Evolutionary conservation across 2,113 vertebrate genomes (phyloP).

Genomic region (Nannospalax galili): DNA sequence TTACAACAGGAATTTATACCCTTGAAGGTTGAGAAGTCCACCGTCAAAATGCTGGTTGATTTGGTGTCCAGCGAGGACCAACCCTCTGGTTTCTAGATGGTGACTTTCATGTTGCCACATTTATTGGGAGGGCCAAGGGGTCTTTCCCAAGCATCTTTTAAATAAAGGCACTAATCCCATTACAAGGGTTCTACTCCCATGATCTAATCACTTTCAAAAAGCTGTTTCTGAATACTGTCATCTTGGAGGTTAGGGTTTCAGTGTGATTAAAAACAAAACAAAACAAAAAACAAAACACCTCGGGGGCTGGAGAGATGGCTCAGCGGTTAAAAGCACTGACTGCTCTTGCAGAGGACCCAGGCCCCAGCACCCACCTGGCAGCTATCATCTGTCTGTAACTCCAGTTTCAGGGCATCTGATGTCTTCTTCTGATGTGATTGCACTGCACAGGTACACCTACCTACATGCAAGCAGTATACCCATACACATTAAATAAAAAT

Average conservation of each 20-base stretch:
- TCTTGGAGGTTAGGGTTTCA: not conserved
- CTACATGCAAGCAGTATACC: no score
- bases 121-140: not conserved
- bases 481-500: no score
- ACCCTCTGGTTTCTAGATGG: not conserved
- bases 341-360: no score
- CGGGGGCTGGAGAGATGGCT: no score
- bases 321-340: no score
- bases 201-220: not conserved
- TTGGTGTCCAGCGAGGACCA: not conserved
- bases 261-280: not conserved
- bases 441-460: no score
- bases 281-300: not conserved
- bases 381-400: no score
- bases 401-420: no score
- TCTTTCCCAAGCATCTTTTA: not conserved
- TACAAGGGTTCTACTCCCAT: not conserved
- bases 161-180: not conserved
- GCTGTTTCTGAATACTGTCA: not conserved
- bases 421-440: no score
- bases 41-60: not conserved
- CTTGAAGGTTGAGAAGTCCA: not conserved
- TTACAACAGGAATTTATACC: not conserved
- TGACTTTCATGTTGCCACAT: not conserved
- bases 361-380: no score